These are phyloP conservation scores for Episyrphus balteatus DNA, from an alignment of 1,140 invertebrate species.

Conservation along the genomic window DNA sequence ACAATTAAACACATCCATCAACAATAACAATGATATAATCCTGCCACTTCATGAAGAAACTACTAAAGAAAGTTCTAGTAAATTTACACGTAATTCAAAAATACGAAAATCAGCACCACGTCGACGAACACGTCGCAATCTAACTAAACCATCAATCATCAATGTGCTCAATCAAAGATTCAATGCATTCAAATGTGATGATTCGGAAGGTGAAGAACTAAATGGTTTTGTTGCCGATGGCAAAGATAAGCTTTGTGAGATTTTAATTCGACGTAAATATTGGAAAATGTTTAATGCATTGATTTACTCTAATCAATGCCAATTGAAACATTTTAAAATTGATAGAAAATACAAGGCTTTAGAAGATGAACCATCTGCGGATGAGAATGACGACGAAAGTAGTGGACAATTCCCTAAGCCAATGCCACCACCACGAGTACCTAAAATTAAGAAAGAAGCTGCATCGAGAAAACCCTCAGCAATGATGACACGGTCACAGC, in stretches of 20 bases:
- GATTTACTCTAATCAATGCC: conserved; percentile 16
- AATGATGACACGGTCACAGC: conserved; percentile 13
- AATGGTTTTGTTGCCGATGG: conserved; percentile 11
- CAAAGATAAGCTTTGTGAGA: conserved; percentile 20
- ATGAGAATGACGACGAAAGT: neutral
- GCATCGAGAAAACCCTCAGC: conserved; percentile 6
- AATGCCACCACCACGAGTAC: conserved; percentile 16
- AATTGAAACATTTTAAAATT: conserved; percentile 14
- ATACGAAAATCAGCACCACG: neutral
- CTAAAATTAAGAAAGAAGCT: conserved; percentile 6
- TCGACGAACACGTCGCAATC: too few relatives aligned
- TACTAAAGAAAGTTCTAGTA: neutral
- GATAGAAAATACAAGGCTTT: conserved; percentile 14
- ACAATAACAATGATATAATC: neutral
- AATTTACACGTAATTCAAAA: neutral
- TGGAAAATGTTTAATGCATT: conserved; percentile 15
- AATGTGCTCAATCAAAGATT: conserved; percentile 7
- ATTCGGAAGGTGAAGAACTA: conserved; percentile 4
- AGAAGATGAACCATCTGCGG: conserved; percentile 13
- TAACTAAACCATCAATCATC: neutral
- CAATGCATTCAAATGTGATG: conserved; percentile 16
- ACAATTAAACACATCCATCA: too few relatives aligned
- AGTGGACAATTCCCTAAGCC: conserved; percentile 11
- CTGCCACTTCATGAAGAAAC: neutral
- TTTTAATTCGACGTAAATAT: conserved; percentile 13